Base-by-base conservation (phyloP, 1,140 invertebrate genomes). In the Hyposmocoma kahamanoa region DNA sequence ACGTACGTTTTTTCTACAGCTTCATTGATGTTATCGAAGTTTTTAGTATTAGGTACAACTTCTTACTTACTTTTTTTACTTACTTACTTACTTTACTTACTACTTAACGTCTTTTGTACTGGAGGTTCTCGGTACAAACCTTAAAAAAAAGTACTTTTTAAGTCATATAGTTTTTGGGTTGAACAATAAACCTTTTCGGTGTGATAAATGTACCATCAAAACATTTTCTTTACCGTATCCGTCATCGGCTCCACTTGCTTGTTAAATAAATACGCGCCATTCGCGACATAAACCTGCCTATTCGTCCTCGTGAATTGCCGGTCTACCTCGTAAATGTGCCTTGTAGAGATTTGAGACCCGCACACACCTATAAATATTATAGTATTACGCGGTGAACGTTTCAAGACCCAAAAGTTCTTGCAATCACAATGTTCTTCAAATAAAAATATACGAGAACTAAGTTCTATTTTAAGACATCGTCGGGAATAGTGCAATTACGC, bases 221-320 rank as follows among this genome's bases (percentile, higher is more conserved):
- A 55, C 50, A 56, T 64, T 64, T 54, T 51, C 49, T 64, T 46
- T 42, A 50, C 44, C 5, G 42, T 52, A 59, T 64, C 47, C 47
- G 53, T 57, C 54, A 57, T 49, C 32, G 54, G 50, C 22, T 56
- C 39, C 32, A 30, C 43, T 59, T 46, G 47, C 59, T 62, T 52
- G 59, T 62, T 62, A 62, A 52, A 59, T 58, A 62, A 62, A 58
- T 62, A 47, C 41, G 30, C 47, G 42, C 46, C 48, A 62, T 58
- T 58, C 42, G 26, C 20, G 45, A 50, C 50, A 26, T 55, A 58
- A 62, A 59, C 52, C 48, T 50, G 52, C 42, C 59, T 52, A 62
- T 62, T 42, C 49, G 46, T 62, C 43, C 45, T 50, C 42, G 44
- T 15, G 19, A 36, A 36, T 36, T 36, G 32, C 32, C 15, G 32